Evolutionary conservation across 1,140 invertebrate genomes (phyloP).

Genomic region (Heliconius nattereri): DNA sequence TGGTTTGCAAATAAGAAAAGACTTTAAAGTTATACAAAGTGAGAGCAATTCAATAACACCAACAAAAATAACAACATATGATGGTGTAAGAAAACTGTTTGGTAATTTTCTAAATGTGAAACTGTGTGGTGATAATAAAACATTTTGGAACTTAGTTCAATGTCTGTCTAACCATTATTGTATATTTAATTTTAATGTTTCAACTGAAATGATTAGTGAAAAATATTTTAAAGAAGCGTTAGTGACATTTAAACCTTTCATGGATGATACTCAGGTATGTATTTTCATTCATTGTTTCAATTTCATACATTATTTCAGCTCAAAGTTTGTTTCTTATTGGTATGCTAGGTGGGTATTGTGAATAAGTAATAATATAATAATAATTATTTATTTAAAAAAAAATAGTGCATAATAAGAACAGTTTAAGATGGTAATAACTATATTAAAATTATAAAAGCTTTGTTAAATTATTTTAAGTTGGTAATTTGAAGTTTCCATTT

Average conservation of each 20-base stretch:
- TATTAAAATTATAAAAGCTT: too few relatives aligned
- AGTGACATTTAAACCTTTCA: constrained; percentile 56
- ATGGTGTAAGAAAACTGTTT: constrained; percentile 59
- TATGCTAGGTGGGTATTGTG: too few relatives aligned
- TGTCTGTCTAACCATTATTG: constrained; percentile 68
- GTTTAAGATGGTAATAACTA: too few relatives aligned
- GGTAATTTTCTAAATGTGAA: constrained; percentile 69
- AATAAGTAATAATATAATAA: too few relatives aligned
- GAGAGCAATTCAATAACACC: constrained; percentile 41
- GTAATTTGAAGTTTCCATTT: too few relatives aligned
- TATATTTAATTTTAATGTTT: constrained; percentile 62
- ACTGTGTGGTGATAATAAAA: constrained; percentile 53
- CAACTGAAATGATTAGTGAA: constrained; percentile 57
- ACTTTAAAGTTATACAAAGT: constrained; percentile 46
- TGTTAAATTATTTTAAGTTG: too few relatives aligned
- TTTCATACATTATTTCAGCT: too few relatives aligned
- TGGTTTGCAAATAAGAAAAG: constrained; percentile 33
- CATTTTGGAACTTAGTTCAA: constrained; percentile 60
- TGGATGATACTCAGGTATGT: constrained; percentile 54
- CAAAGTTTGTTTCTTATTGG: too few relatives aligned
- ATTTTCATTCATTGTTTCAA: too few relatives aligned
- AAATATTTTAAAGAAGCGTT: constrained; percentile 55
- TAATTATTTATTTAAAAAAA: too few relatives aligned
- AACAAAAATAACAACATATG: constrained; percentile 46
- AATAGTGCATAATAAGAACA: too few relatives aligned